phyloP scores from a whole-genome alignment of 2,888 invertebrate genomes.

The Carabus problematicus region DNA sequence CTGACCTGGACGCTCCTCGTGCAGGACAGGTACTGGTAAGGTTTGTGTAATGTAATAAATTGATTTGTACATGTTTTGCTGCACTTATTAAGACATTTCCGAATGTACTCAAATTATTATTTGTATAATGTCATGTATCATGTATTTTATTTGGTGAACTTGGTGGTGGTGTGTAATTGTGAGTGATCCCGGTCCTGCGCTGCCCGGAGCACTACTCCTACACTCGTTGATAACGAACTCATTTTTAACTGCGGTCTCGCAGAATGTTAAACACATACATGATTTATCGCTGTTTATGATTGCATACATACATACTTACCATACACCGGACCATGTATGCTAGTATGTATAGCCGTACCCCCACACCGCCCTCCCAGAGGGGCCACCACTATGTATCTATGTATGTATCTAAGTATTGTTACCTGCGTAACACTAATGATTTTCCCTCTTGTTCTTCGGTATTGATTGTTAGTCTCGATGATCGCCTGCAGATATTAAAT shows the following conservation, averaged over 20 bases:
- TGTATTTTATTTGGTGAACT: too few species aligned
- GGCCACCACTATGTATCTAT: not conserved
- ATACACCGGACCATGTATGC: slow-evolving; percentile 17
- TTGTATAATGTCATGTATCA: too few species aligned
- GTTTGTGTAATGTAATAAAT: too few species aligned
- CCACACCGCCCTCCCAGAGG: too few species aligned
- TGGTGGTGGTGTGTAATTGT: too few species aligned
- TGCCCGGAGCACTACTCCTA: slow-evolving; percentile 27
- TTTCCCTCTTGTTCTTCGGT: slow-evolving; percentile 22
- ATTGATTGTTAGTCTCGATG: slow-evolving; percentile 27
- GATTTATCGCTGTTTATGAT: slow-evolving; percentile 36
- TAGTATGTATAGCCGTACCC: not conserved
- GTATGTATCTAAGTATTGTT: slow-evolving; percentile 21
- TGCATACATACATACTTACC: slow-evolving; percentile 23
- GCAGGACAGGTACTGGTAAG: too few species aligned
- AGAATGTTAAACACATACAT: slow-evolving; percentile 39
- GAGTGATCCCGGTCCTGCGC: slow-evolving; percentile 17
- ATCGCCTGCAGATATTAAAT: slow-evolving; percentile 34
- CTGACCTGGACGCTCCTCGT: too few species aligned
- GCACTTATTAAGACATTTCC: too few species aligned
- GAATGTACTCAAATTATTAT: too few species aligned
- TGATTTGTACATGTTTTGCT: too few species aligned
- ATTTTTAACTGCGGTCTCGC: slow-evolving; percentile 29
- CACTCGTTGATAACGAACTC: slow-evolving; percentile 30
- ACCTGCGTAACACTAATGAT: slow-evolving; percentile 26